phyloP scores from a whole-genome alignment of 2,113 vertebrate genomes.

The Nematolebias whitei region DNA sequence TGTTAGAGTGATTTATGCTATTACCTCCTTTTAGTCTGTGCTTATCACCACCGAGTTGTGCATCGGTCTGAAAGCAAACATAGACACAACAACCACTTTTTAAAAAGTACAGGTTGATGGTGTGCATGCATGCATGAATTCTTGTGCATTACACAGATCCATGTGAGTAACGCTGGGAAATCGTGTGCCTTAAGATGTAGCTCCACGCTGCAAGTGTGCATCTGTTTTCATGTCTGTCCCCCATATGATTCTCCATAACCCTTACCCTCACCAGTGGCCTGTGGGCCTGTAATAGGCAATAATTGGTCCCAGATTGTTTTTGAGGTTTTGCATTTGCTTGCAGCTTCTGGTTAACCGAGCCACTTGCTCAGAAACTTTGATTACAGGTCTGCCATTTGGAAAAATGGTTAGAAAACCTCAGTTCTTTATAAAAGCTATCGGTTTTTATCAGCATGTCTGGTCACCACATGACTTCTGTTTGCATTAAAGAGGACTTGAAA shows the following conservation, averaged over 20 bases:
- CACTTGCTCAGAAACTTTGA: conserved; percentile 76
- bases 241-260: conserved; percentile 63
- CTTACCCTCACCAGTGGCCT: conserved; percentile 60
- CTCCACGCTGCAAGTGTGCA: conserved; percentile 33
- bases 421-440: conserved; percentile 71
- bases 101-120: conserved; percentile 1
- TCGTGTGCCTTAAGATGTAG: not conserved
- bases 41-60: conserved; percentile 21
- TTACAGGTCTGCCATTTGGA: conserved; percentile 69
- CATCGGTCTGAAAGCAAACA: conserved; percentile 14
- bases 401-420: conserved; percentile 65
- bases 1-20: conserved; percentile 19
- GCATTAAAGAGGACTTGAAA: conserved; percentile 32
- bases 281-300: conserved; percentile 73
- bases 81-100: conserved; percentile 54
- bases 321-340: conserved; percentile 64
- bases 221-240: conserved; percentile 41
- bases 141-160: not conserved
- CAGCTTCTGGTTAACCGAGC: conserved; percentile 70
- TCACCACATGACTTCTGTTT: conserved; percentile 58
- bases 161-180: not conserved
- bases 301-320: conserved; percentile 81
- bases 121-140: not conserved
- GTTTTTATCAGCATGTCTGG: conserved; percentile 60
- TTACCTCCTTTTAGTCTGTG: conserved; percentile 12